phyloP scores from a whole-genome alignment of 2,888 invertebrate genomes.

The Orchesella flavescens region DNA sequence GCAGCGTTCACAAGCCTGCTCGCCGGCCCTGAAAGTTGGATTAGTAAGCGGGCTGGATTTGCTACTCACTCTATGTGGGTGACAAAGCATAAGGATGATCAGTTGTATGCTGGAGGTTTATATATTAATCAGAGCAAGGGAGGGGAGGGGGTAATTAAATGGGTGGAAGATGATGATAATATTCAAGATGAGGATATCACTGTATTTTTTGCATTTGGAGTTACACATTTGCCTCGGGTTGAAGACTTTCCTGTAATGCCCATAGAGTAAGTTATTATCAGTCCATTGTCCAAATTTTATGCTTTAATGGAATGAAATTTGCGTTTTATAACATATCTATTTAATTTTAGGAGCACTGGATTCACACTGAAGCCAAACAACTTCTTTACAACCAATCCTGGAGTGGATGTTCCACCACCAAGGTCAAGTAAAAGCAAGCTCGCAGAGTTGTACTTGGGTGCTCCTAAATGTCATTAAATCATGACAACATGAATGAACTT shows the following conservation, averaged over 20 bases:
- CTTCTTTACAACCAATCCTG: slow-evolving; percentile 45
- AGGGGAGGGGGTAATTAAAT: slow-evolving; percentile 59
- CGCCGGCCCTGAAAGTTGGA: slow-evolving; percentile 58
- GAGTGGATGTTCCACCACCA: slow-evolving; percentile 41
- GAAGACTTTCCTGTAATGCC: slow-evolving; percentile 66
- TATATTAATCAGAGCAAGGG: slow-evolving; percentile 65
- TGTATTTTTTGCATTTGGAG: slow-evolving; percentile 69
- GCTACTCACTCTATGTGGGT: slow-evolving; percentile 67
- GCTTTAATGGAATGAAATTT: no score
- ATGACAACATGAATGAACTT: background rate
- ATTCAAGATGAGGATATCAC: slow-evolving; percentile 67
- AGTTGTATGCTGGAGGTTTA: slow-evolving; percentile 63
- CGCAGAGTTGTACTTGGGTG: slow-evolving; percentile 43
- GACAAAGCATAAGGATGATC: slow-evolving; percentile 62
- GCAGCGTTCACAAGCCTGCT: slow-evolving; percentile 54
- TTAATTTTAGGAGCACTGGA: slow-evolving; percentile 45
- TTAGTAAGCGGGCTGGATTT: slow-evolving; percentile 67
- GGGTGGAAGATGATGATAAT: slow-evolving; percentile 59
- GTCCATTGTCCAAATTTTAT: background rate
- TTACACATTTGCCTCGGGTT: slow-evolving; percentile 68
- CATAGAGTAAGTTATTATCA: slow-evolving; percentile 32
- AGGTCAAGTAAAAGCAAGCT: slow-evolving; percentile 49
- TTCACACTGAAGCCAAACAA: slow-evolving; percentile 59
- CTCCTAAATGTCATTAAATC: slow-evolving; percentile 32
- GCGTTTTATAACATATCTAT: no score